Base-by-base conservation (phyloP, 2,797 vertebrate genomes). In the Cossypha caffra region DNA sequence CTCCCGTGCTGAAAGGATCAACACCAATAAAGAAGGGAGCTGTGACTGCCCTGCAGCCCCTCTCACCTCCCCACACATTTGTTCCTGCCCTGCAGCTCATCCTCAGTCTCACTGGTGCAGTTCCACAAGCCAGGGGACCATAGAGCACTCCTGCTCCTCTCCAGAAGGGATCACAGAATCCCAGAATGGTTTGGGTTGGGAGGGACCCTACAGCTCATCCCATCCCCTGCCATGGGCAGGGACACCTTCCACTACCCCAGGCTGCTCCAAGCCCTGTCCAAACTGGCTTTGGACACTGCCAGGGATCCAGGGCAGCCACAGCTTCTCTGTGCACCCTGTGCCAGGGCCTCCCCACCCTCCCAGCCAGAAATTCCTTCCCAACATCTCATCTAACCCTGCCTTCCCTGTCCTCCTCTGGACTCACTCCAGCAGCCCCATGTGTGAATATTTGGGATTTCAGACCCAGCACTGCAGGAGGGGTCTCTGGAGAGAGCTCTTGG, bases 271-370 rank as follows among this genome's bases (percentile, higher is more conserved):
- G 9, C 15, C 33, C 64, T 1, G 0, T 4, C 20, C 72, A 71
- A 0, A 4, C 51, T 40, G 45, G 25, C 24, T 29, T 25, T 5
- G 50, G 13, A 10, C 51, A 51, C 12, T 63, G 2, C 20, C 57
- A 83, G n/a, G 43, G 43, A 37, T 25, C 26, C 59, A 37, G 63
- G 23, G 8, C 55, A 88, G 42, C 48, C 62, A n/a, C 55, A 75
- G 55, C 28, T 45, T 2, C 71, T 13, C 28, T 57, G 55, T 55
- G 6, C 26, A 62, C 0, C 19, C 37, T 31, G 37, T 33, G 50
- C 43, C 63, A 63, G n/a, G 11, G 14, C 10, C 57, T 63, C 0
- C 0, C 1, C 43, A 16, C 11, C 7, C 28, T 76, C 16, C 23
- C 14, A 51, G 64, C 20, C 37, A 69, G 21, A 25, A 57, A 58